Evolutionary conservation across 1,140 invertebrate species (phyloP).

Genomic region (Papilio dardanus): DNA sequence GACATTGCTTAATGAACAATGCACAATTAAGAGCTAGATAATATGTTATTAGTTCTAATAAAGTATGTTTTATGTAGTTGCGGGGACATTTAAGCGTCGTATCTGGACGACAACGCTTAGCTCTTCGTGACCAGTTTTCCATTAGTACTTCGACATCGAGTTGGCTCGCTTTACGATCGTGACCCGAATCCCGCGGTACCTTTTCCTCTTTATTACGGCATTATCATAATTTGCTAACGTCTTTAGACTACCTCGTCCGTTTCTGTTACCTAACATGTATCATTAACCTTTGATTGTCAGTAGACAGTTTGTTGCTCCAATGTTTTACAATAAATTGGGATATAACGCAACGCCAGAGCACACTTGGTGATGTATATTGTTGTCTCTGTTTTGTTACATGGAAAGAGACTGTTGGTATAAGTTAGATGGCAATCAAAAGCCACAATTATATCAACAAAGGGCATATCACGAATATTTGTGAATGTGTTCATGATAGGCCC

Average conservation of each 20-base stretch:
- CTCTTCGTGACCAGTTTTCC: conserved; percentile 40
- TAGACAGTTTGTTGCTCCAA: neutral
- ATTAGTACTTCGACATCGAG: conserved; percentile 33
- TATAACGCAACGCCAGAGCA: too few species aligned
- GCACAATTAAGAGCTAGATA: too few species aligned
- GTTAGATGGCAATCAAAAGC: too few species aligned
- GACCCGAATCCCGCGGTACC: conserved; percentile 50
- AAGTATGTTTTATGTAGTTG: neutral
- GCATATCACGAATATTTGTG: too few species aligned
- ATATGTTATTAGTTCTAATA: too few species aligned
- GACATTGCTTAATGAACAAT: too few species aligned
- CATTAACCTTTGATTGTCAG: conserved; percentile 26
- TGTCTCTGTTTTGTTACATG: too few species aligned
- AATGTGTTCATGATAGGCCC: too few species aligned
- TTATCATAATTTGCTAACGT: conserved; percentile 45
- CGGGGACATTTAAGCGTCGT: conserved; percentile 17
- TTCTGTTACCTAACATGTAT: conserved; percentile 11
- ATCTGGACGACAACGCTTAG: conserved; percentile 42
- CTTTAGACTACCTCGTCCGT: conserved; percentile 23
- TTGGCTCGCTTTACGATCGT: conserved; percentile 49
- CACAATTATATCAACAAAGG: too few species aligned
- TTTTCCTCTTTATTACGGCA: conserved; percentile 50
- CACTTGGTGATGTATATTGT: too few species aligned
- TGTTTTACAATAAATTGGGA: neutral
- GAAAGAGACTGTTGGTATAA: too few species aligned